These are phyloP conservation scores for Myotis brandtii DNA, from an alignment of 2,113 vertebrate genomes.

Conservation along the genomic window DNA sequence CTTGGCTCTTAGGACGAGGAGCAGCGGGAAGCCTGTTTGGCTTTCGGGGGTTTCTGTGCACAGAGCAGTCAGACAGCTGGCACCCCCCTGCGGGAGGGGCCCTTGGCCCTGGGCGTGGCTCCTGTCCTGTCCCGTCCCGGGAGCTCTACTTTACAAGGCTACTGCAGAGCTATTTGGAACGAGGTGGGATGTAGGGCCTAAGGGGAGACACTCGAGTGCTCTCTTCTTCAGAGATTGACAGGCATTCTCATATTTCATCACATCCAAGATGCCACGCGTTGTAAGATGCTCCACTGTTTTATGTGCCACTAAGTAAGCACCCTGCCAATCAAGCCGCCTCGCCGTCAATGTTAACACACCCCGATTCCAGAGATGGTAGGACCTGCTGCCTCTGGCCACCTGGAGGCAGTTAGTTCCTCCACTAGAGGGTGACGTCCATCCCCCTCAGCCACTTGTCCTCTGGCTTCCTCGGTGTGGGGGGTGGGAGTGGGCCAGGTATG, in stretches of 20 bases:
- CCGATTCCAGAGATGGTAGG: not conserved
- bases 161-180: not conserved
- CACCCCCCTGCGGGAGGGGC: not conserved
- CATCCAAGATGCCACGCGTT: not conserved
- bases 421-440: rapidly evolving
- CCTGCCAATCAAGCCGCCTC: not conserved
- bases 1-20: not conserved
- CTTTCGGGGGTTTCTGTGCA: not conserved
- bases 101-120: not conserved
- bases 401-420: not conserved
- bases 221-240: not conserved
- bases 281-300: not conserved
- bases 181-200: not conserved
- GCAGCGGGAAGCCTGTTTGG: not conserved
- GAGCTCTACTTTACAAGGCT: not conserved
- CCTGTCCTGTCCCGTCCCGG: not conserved
- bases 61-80: not conserved
- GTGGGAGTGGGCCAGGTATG: not conserved
- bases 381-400: not conserved
- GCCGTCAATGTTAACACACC: not conserved
- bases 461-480: not conserved
- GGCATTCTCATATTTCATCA: not conserved
- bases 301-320: not conserved
- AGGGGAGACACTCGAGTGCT: not conserved
- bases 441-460: not conserved